These are phyloP conservation scores for Misgurnus anguillicaudatus DNA, from an alignment of 2,113 vertebrate genomes.

Conservation along the genomic window DNA sequence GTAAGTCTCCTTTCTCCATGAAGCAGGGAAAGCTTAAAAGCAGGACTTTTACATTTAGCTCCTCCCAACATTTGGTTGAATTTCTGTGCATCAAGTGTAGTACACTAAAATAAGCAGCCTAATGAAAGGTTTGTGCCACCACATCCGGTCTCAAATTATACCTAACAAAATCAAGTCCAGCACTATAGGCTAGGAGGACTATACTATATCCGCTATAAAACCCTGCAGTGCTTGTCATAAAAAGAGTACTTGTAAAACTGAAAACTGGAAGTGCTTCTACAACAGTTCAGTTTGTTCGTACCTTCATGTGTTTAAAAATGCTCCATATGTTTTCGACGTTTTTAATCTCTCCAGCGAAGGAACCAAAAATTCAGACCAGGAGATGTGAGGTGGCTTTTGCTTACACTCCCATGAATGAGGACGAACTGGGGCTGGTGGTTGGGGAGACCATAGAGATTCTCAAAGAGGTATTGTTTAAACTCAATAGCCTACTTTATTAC, in stretches of 20 bases:
- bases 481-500: not conserved
- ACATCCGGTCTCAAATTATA: conserved; percentile 46
- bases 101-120: conserved; percentile 29
- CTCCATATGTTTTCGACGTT: conserved; percentile 27
- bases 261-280: conserved; percentile 5
- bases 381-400: conserved; percentile 79
- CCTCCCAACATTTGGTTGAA: too few species aligned
- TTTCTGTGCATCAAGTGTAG: too few species aligned
- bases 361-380: conserved; percentile 61
- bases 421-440: conserved; percentile 77
- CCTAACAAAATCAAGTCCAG: not conserved
- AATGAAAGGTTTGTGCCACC: conserved; percentile 46
- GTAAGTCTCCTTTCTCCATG: conserved; percentile 55
- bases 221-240: not conserved
- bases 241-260: conserved; percentile 19
- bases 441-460: conserved; percentile 82
- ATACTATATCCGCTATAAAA: conserved; percentile 9
- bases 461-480: conserved; percentile 73
- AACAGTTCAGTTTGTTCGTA: not conserved
- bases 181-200: not conserved
- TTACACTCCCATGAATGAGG: conserved; percentile 72
- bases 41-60: too few species aligned
- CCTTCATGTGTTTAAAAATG: conserved; percentile 3
- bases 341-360: conserved; percentile 62
- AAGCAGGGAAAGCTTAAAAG: too few species aligned